These are phyloP conservation scores for Chaenodraco wilsoni DNA, from an alignment of 2,797 vertebrate genomes.

Conservation along the genomic window DNA sequence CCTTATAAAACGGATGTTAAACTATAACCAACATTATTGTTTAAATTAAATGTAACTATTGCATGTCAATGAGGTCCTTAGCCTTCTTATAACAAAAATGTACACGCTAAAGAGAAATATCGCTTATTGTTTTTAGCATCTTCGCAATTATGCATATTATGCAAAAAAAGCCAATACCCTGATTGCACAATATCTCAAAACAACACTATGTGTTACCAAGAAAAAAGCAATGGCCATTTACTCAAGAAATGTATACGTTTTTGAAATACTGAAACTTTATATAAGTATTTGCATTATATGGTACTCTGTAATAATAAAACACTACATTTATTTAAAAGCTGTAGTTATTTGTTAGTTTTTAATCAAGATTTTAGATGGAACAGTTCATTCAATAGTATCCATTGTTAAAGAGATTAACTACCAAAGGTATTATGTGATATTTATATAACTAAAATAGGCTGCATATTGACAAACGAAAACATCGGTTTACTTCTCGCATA, in stretches of 20 bases:
- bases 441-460: background rate
- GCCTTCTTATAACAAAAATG: background rate
- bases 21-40: background rate
- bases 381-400: background rate
- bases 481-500: background rate
- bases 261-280: background rate
- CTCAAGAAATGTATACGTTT: background rate
- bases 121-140: background rate
- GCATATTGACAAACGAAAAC: background rate
- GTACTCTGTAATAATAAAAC: background rate
- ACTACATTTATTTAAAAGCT: background rate
- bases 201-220: too few species aligned
- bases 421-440: background rate
- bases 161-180: background rate
- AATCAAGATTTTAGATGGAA: background rate
- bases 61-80: background rate
- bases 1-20: background rate
- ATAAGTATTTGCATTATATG: background rate
- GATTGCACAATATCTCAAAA: background rate
- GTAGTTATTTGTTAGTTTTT: background rate
- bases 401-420: conserved; percentile 2
- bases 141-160: background rate
- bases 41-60: background rate
- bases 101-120: conserved; percentile 3
- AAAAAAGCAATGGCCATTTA: background rate